A percentile compares a stretch with the other conserved stretches of the same genome.
Conservation (phyloP, 1,140 invertebrate genomes). For the Nephotettix cincticeps region DNA sequence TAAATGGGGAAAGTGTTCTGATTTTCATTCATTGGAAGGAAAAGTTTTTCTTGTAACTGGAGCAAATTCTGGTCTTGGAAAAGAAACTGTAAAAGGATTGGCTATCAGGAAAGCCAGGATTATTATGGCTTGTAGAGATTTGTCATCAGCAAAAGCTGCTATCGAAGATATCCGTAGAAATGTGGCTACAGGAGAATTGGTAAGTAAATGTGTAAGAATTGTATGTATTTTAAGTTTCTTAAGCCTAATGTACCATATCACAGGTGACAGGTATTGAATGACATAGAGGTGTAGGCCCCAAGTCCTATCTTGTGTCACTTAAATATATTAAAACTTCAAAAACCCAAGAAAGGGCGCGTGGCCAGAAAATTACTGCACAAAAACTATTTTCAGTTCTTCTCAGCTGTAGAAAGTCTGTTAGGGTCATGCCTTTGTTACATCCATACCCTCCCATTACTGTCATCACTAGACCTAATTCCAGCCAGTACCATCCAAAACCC, state of each 20-base stretch:
- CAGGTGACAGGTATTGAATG: background rate
- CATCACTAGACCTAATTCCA: too few species aligned
- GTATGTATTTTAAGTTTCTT: background rate
- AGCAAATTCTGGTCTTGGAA: conserved; percentile 77
- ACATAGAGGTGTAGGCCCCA: too few species aligned
- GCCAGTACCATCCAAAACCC: too few species aligned
- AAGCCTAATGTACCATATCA: background rate
- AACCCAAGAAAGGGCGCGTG: background rate
- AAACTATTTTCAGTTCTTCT: background rate
- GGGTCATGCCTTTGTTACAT: too few species aligned
- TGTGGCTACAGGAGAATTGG: conserved; percentile 58
- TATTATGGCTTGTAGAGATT: conserved; percentile 71
- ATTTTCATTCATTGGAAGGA: conserved; percentile 49
- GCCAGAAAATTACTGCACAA: background rate
- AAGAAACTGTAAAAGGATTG: conserved; percentile 68
- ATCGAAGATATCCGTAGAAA: conserved; percentile 59
- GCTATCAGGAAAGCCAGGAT: conserved; percentile 64
- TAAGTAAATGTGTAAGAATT: conserved; percentile 44
- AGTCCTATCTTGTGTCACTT: too few species aligned
- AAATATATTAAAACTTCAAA: background rate
- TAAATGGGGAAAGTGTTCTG: conserved; percentile 51
- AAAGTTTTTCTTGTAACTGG: conserved; percentile 76
- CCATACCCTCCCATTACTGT: too few species aligned
- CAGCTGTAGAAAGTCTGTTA: too few species aligned
- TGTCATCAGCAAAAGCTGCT: conserved; percentile 58